phyloP scores from a whole-genome alignment of 2,113 vertebrate genomes.

The Scalopus aquaticus region DNA sequence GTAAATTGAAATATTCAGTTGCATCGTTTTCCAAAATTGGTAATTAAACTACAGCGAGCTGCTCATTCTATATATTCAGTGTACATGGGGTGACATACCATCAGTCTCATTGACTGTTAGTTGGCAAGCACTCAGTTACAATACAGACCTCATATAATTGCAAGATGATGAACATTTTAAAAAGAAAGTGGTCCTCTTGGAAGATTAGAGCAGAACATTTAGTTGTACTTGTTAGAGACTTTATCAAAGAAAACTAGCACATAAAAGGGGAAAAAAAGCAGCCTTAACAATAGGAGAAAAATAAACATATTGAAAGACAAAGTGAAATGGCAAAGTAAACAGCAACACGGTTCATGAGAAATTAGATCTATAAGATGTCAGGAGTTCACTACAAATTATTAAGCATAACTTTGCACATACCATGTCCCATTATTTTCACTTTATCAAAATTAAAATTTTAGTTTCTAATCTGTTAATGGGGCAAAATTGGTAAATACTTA shows the following conservation, averaged over 20 bases:
- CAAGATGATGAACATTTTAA: neutral
- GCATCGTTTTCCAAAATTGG: constrained; percentile 62
- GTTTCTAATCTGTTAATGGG: neutral
- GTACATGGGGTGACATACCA: neutral
- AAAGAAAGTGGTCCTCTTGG: neutral
- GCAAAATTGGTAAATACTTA: neutral
- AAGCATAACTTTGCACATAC: constrained; percentile 35
- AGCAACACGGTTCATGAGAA: constrained; percentile 46
- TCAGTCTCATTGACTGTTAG: neutral
- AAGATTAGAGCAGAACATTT: neutral
- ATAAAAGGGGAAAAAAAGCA: constrained; percentile 19
- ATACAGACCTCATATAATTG: neutral
- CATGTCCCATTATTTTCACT: constrained; percentile 55
- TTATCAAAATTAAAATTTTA: constrained; percentile 44
- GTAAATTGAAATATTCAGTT: constrained; percentile 46
- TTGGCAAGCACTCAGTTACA: neutral
- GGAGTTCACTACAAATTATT: constrained; percentile 50
- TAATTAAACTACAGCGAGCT: neutral
- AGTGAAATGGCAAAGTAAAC: constrained; percentile 20
- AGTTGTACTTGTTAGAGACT: neutral
- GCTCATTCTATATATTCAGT: constrained; percentile 47
- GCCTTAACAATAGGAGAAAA: constrained; percentile 57
- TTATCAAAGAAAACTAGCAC: neutral
- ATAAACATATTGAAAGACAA: constrained; percentile 49
- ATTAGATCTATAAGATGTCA: neutral